Percentiles rank a stretch among this genome's conserved stretches.
Evolutionary conservation across 92 coral and sea anemone species (phyloP).

Genomic region (Montipora capitata): DNA sequence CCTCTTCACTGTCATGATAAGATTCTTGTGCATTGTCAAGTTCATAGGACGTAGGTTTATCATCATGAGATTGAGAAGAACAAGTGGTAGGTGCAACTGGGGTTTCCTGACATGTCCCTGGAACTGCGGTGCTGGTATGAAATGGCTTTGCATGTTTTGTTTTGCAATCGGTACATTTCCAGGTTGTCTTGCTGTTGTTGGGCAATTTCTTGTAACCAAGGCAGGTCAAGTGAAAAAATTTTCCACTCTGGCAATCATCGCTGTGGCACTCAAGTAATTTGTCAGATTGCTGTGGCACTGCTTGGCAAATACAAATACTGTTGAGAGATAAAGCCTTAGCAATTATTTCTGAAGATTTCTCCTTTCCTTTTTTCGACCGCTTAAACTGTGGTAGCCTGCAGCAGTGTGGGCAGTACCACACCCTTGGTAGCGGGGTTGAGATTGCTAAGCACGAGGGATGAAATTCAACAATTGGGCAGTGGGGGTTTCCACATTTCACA

Average conservation of each 20-base stretch:
- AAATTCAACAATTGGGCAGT: no score
- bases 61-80: conserved; percentile 30
- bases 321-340: conserved; percentile 6
- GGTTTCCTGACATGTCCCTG: conserved; percentile 26
- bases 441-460: no score
- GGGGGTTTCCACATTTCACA: no score
- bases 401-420: conserved; percentile 24
- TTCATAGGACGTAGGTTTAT: conserved; percentile 10
- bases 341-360: neutral
- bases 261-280: conserved; percentile 83
- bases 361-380: neutral
- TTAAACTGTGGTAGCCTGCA: conserved; percentile 20
- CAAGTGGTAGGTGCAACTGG: conserved; percentile 46
- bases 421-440: neutral
- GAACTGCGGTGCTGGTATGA: conserved; percentile 27
- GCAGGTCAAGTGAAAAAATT: conserved; percentile 79
- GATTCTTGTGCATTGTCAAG: conserved; percentile 38
- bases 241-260: conserved; percentile 71
- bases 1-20: conserved; percentile 28
- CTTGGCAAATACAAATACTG: conserved; percentile 24
- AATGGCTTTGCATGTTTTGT: conserved; percentile 27
- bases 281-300: conserved; percentile 48
- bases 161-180: conserved; percentile 71
- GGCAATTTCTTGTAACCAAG: conserved; percentile 78
- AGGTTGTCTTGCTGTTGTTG: conserved; percentile 78